Evolutionary conservation across 2,888 invertebrate genomes (phyloP), one percentile per base, ranked within the genome.

Genomic region (Thera britannica): DNA sequence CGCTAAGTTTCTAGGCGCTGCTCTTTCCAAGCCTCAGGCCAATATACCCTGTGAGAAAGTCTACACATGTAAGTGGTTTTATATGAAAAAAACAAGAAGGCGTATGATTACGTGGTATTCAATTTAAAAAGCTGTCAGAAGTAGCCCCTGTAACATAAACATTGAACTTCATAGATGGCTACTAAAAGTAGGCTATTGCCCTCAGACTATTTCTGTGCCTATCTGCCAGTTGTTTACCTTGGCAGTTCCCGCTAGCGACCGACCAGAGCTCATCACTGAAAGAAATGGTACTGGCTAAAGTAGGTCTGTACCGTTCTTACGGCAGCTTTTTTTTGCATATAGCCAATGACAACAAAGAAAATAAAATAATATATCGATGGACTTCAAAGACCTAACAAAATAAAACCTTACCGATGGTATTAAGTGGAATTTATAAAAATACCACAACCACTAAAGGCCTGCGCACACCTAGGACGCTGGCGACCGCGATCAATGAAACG

Each of bases 111-210:
- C 9, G 46, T 41, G 12, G 54, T 23, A 35, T 62, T 56, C 36
- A 48, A 56, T 12, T 41, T 34, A 57, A 41, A 49, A 58, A 58
- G 64, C 52, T 44, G 52, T 58, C 58, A 65, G 71, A 48, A 60
- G 8, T 55, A 64, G 67, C 69, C 60, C 61, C 35, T 59, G 68
- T 64, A 72, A 75, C 66, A 69, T 77, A 75, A 76, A 78, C 77
- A 78, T 77, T 77, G 77, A 78, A 75, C 74, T 79, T 75, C 79
- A 77, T 76, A 78, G 75, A 72, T 73, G 75, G 77, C 77, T 67
- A 77, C 76, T 74, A 77, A 72, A 73, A 72, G 68, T 67, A 83
- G 87, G 87, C 76, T 85, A 84, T 83, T 86, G 88, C 84, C 83
- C 89, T 83, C 81, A 64, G 48, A 72, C 80, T 88, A 85, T 89